Evolutionary conservation across 1,140 invertebrate species (phyloP).

Genomic region (Drosophila sturtevanti): DNA sequence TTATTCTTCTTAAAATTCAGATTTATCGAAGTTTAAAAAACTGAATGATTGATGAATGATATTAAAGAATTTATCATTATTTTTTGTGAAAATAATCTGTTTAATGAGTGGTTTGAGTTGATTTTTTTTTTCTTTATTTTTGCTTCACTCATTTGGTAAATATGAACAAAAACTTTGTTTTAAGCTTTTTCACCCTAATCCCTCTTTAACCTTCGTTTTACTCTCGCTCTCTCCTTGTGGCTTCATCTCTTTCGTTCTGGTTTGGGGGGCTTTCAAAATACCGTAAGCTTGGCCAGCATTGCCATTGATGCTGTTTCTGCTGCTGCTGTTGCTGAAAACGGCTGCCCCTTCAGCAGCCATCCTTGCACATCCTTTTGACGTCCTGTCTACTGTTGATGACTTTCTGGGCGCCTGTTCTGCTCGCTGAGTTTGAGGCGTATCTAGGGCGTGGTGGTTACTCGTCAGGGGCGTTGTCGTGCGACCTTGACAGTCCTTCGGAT

Average conservation of each 20-base stretch:
- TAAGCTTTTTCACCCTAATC: no score
- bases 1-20: no score
- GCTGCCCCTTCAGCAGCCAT: conserved; percentile 6
- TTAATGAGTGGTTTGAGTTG: no score
- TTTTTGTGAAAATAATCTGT: no score
- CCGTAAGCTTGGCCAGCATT: conserved; percentile 3
- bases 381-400: conserved; percentile 17
- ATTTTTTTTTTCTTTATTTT: no score
- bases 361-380: conserved; percentile 2
- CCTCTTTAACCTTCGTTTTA: no score
- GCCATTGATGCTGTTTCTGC: background rate
- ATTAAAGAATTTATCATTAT: no score
- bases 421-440: conserved; percentile 77
- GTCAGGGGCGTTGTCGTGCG: conserved; percentile 12
- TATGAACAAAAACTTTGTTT: no score
- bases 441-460: conserved; percentile 74
- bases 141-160: no score
- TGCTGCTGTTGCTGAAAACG: background rate
- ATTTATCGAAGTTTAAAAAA: no score
- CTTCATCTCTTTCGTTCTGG: background rate
- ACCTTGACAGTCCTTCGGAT: conserved; percentile 28
- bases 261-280: background rate
- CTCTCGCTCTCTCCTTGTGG: background rate
- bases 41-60: no score
- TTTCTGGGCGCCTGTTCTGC: conserved; percentile 61